Evolutionary conservation across 1,140 invertebrate species (phyloP).

Genomic region (Aphelinus atriplicis): DNA sequence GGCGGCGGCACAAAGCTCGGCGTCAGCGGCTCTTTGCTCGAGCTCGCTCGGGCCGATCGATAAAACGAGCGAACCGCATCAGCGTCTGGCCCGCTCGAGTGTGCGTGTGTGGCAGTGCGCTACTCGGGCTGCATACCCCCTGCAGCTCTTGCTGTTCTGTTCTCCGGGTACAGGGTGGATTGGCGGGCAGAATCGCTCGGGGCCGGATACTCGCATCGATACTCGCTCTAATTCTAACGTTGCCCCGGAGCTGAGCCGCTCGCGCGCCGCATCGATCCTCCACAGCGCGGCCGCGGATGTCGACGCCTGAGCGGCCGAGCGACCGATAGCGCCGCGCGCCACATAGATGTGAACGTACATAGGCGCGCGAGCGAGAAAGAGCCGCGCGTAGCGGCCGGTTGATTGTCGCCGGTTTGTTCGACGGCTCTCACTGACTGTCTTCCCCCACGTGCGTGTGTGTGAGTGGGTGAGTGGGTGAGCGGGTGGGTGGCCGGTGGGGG

Average conservation of each 20-base stretch:
- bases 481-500: no score
- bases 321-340: background rate
- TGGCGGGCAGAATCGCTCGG: background rate
- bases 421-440: no score
- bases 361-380: background rate
- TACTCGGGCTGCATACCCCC: no score
- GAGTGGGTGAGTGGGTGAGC: no score
- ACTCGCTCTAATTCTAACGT: conserved; percentile 18
- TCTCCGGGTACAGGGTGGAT: background rate
- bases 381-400: background rate
- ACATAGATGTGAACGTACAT: background rate
- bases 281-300: no score
- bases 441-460: no score
- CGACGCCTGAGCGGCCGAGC: no score
- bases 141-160: conserved; percentile 4
- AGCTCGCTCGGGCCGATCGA: conserved; percentile 14
- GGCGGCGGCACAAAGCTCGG: background rate
- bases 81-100: background rate
- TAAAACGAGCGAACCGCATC: conserved; percentile 9
- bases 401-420: background rate
- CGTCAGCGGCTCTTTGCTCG: background rate
- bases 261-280: no score
- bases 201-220: conserved; percentile 8
- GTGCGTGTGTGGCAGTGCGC: no score
- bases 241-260: background rate